These are phyloP conservation scores for Cataglyphis livida DNA, from an alignment of 2,888 invertebrate genomes.

Conservation along the genomic window DNA sequence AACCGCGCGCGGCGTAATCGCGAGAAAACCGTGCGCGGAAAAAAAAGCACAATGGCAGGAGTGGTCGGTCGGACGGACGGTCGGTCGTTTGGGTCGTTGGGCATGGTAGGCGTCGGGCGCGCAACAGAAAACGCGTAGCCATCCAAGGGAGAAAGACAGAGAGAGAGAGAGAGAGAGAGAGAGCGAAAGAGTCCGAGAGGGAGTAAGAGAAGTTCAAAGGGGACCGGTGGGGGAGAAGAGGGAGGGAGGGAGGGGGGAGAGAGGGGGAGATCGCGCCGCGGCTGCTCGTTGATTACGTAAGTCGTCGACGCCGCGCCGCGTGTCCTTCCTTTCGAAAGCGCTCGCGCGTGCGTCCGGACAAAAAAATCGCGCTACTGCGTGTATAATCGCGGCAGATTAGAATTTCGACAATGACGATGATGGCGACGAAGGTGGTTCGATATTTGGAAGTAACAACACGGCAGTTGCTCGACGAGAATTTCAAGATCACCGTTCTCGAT, in stretches of 20 bases:
- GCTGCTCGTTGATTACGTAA: constrained; percentile 32
- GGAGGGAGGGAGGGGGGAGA: constrained; percentile 43
- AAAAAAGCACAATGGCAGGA: background rate
- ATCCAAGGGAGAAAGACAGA: background rate
- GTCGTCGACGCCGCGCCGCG: constrained; percentile 10
- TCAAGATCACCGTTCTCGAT: background rate
- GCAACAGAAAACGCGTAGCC: background rate
- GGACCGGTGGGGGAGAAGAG: background rate
- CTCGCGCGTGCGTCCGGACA: constrained; percentile 13
- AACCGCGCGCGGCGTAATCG: background rate
- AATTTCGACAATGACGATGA: constrained; percentile 11
- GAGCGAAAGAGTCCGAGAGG: too few species aligned
- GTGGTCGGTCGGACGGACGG: background rate
- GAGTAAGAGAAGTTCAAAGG: background rate
- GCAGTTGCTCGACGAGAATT: constrained; percentile 2
- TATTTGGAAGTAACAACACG: constrained; percentile 26
- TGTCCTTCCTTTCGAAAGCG: constrained; percentile 51
- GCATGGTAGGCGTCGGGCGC: constrained; percentile 1
- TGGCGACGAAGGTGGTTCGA: background rate
- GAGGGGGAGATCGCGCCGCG: constrained; percentile 82
- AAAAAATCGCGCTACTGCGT: constrained; percentile 35
- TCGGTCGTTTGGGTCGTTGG: constrained; percentile 1
- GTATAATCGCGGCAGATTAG: constrained; percentile 47
- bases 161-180: background rate
- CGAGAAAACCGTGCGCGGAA: constrained; percentile 1